Conservation (phyloP, 2,888 invertebrate genomes). For the Atethmia centrago region DNA sequence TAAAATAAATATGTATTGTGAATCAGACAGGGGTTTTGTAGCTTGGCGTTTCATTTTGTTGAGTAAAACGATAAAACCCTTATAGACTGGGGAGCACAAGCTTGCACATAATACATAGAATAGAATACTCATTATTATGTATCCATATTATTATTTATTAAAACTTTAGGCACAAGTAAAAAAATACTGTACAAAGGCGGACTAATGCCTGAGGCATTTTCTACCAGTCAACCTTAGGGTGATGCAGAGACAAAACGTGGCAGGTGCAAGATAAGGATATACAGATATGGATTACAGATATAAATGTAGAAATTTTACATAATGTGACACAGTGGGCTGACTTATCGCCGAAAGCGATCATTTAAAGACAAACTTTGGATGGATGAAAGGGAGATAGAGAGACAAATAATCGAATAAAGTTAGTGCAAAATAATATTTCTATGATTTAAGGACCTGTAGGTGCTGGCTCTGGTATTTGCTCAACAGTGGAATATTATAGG, state of each 20-base stretch:
- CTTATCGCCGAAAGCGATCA: background rate
- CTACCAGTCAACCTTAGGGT: no score
- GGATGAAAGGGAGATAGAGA: background rate
- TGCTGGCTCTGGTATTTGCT: background rate
- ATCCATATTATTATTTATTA: no score
- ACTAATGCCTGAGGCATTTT: no score
- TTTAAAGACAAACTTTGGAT: background rate
- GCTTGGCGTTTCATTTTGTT: slow-evolving; percentile 4
- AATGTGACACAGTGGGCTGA: background rate
- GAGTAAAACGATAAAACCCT: slow-evolving; percentile 3
- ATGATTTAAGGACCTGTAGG: background rate
- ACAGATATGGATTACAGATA: background rate
- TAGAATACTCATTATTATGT: background rate
- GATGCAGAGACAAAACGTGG: no score
- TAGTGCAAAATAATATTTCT: background rate
- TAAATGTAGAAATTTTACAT: background rate
- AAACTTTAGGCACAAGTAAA: no score
- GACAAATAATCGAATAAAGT: background rate
- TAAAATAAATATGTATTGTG: slow-evolving; percentile 34
- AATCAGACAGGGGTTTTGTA: slow-evolving; percentile 3
- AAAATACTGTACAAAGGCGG: no score
- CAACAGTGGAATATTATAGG: background rate
- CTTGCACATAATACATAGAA: background rate
- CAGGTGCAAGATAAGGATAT: no score
- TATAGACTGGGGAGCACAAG: background rate